Conservation (phyloP, 2,888 invertebrate species). For the Lithophane socia region DNA sequence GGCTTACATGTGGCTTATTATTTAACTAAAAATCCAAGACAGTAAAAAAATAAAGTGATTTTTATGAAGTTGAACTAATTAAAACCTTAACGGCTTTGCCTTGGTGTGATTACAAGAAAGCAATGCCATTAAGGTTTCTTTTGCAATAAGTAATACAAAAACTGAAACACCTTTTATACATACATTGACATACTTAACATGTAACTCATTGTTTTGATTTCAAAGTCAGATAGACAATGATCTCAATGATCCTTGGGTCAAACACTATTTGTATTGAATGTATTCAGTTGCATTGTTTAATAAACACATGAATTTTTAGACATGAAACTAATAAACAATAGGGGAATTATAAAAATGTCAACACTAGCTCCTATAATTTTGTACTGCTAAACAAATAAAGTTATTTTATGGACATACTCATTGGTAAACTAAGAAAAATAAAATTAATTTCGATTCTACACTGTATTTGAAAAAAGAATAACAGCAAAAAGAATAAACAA, state of each 20-base stretch:
- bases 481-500: not conserved
- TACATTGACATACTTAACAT: conserved; percentile 3
- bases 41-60: not conserved
- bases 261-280: conserved; percentile 15
- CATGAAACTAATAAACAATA: not conserved
- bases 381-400: not conserved
- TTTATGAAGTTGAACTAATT: not conserved
- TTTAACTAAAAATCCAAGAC: not conserved
- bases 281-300: conserved; percentile 22
- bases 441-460: not conserved
- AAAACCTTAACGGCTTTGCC: not conserved
- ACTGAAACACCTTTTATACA: not conserved
- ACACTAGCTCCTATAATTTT: not conserved
- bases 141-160: not conserved
- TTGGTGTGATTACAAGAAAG: not conserved
- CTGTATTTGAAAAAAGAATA: not conserved
- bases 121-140: not conserved
- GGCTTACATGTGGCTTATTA: conserved; percentile 25
- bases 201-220: conserved; percentile 26
- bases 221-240: conserved; percentile 27
- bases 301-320: conserved; percentile 18
- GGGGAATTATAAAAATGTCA: not conserved
- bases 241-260: conserved; percentile 3
- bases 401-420: not conserved
- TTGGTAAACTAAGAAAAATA: not conserved